Conservation (phyloP, 1,140 invertebrate genomes). For the Drosophila serrata region DNA sequence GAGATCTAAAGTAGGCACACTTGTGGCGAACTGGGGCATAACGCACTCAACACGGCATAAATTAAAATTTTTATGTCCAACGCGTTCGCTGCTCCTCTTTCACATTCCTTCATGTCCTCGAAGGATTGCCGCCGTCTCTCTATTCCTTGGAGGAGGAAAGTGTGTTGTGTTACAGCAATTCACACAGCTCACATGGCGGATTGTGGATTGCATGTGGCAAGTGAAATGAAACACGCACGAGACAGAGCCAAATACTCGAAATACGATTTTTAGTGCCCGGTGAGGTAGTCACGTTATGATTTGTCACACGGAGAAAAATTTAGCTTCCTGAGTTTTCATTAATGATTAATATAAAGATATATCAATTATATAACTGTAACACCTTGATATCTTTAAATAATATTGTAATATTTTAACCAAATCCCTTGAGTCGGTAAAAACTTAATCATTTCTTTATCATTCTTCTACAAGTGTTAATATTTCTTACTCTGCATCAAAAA, state of each 20-base stretch:
- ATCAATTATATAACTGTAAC: too few species aligned
- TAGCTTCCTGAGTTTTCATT: too few species aligned
- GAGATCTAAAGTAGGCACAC: constrained; percentile 63
- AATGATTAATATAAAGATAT: not conserved
- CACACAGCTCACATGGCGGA: constrained; percentile 58
- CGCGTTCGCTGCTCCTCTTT: constrained; percentile 25
- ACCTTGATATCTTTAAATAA: not conserved
- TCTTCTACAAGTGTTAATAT: not conserved
- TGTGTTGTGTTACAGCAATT: constrained; percentile 50
- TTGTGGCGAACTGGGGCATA: constrained; percentile 73
- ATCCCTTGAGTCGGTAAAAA: not conserved
- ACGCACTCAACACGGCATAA: constrained; percentile 81
- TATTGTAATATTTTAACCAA: not conserved
- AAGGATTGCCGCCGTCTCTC: not conserved
- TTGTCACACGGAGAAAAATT: constrained; percentile 26
- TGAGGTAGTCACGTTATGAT: constrained; percentile 73
- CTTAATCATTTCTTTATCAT: not conserved
- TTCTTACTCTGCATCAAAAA: constrained; percentile 27
- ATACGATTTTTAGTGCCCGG: constrained; percentile 72
- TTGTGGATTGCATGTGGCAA: constrained; percentile 64
- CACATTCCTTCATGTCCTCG: not conserved
- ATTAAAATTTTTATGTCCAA: constrained; percentile 73
- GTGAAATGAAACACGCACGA: constrained; percentile 71
- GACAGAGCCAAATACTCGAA: constrained; percentile 58
- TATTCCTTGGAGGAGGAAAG: constrained; percentile 7